These are phyloP conservation scores for Triplophysa tibetana DNA, from an alignment of 2,113 vertebrate genomes.

Conservation along the genomic window DNA sequence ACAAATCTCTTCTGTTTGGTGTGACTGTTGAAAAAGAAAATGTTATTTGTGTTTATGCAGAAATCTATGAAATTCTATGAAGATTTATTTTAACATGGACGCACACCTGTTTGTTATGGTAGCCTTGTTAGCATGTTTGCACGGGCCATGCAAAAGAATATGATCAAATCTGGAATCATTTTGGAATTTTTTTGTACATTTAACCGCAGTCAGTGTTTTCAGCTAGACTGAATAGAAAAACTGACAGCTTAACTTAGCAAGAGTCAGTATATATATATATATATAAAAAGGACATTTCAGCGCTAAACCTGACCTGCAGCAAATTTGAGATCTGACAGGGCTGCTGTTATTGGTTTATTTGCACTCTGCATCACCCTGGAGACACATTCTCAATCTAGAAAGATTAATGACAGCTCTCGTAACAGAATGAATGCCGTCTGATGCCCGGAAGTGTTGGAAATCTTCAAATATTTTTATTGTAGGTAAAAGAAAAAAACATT, in stretches of 20 bases:
- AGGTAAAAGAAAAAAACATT: background rate
- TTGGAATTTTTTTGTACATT: no score
- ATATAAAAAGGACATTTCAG: constrained; percentile 12
- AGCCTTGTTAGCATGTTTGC: no score
- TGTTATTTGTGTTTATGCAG: background rate
- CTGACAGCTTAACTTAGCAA: constrained; percentile 27
- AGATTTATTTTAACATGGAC: no score
- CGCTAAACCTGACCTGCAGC: constrained; percentile 19
- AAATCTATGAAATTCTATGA: no score
- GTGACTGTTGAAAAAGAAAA: background rate
- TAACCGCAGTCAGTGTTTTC: background rate
- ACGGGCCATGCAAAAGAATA: no score
- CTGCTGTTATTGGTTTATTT: background rate
- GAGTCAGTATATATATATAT: background rate
- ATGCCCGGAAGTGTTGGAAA: background rate
- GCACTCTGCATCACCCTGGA: constrained; percentile 8
- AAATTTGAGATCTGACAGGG: background rate
- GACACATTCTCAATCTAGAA: constrained; percentile 15
- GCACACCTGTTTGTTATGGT: no score
- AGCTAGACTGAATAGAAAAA: background rate
- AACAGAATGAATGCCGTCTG: constrained; percentile 15
- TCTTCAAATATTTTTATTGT: constrained; percentile 5
- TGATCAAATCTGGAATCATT: no score
- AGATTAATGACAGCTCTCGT: constrained; percentile 34
- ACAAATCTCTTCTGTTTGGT: background rate